Evolutionary conservation across 1,140 invertebrate genomes (phyloP), one percentile per base, ranked within the genome.

Genomic region (Mamestra configurata): DNA sequence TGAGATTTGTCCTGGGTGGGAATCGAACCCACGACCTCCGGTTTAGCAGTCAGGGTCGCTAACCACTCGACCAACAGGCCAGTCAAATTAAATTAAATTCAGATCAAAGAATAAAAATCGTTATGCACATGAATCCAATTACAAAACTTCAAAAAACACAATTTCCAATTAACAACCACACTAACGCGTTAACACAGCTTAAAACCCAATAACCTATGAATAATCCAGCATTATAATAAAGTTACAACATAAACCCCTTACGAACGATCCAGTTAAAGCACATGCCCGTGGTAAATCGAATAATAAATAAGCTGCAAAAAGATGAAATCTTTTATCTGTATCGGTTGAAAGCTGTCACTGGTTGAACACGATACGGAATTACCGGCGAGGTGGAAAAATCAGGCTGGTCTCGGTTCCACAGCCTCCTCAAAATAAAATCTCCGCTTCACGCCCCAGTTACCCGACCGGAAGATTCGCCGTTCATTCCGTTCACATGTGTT

Each of bases 371-470:
- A 73, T 73, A 73, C 46, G 71, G 80, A 82, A 85, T 84, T 81
- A 85, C 75, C 43, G 55, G 15, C 76, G 76, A 83, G 59, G 82
- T 82, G 82, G 83, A 89, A 87, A 87, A 84, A 85, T 84, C 83
- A 59, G 76, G 82, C 61, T 80, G 81, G 75, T 85, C 59, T 82
- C 78, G 75, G 73, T 64, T 10, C 35, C 20, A 35, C 53, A 55
- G 79, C 59, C 79, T 85, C 77, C 78, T 81, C 83, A 77, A 82
- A 86, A 87, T 87, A 86, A 89, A 88, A 87, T 87, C 82, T 84
- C 66, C 53, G 81, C 77, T 86, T 84, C 78, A 87, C 87, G 86
- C 87, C 79, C 83, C 85, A 88, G 82, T 90, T 84, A 77, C 66
- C 81, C 79, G 64, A 61, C 79, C 79, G 85, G 81, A 79, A 87